phyloP scores from a whole-genome alignment of 2,113 vertebrate species.

The Trogon surrucura region DNA sequence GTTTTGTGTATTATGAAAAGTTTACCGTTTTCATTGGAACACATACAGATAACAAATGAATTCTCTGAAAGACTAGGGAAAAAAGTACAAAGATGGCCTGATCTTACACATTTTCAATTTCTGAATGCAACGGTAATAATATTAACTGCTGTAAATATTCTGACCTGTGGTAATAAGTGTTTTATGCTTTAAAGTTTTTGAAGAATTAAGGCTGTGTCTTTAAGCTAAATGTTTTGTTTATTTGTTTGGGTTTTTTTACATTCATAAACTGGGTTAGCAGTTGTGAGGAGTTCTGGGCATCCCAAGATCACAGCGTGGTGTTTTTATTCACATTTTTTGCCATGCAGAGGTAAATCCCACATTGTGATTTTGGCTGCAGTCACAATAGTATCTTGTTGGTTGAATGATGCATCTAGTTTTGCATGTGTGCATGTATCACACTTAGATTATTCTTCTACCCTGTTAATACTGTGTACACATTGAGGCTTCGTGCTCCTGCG shows the following conservation, averaged over 20 bases:
- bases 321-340: not conserved
- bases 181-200: not conserved
- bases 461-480: not conserved
- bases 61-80: not conserved
- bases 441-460: not conserved
- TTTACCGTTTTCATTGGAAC: not conserved
- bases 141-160: not conserved
- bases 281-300: not conserved
- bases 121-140: not conserved
- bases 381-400: not conserved
- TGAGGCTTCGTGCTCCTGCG: not conserved
- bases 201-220: not conserved
- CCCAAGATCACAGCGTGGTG: not conserved
- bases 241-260: not conserved
- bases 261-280: not conserved
- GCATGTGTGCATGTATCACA: not conserved
- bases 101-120: not conserved
- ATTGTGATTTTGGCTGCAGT: not conserved
- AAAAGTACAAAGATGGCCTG: not conserved
- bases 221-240: not conserved
- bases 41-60: not conserved
- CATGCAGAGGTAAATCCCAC: not conserved
- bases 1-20: not conserved
- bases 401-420: not conserved
- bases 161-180: not conserved